Conservation (phyloP, 2,113 vertebrate genomes). For the Uria aalge region DNA sequence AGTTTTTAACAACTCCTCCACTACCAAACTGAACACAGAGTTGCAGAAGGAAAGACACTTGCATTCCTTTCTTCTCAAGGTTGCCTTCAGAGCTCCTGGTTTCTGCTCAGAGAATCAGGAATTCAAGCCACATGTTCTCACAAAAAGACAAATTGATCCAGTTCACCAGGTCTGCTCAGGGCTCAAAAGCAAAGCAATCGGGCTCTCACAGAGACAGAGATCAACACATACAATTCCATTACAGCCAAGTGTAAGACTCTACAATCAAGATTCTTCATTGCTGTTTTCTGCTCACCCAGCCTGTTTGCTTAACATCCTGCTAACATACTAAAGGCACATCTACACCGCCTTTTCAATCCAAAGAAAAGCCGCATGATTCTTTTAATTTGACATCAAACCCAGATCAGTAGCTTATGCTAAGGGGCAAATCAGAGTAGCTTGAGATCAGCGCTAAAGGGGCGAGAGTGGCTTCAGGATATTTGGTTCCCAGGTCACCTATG, state of each 20-base stretch:
- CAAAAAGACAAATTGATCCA: not conserved
- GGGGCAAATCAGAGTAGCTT: not conserved
- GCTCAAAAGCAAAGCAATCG: not conserved
- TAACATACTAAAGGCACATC: not conserved
- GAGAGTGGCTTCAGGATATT: not conserved
- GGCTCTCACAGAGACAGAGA: not conserved
- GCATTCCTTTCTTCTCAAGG: not conserved
- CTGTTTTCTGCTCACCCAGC: not conserved
- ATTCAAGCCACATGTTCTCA: not conserved
- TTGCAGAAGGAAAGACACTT: not conserved
- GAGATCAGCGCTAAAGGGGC: not conserved
- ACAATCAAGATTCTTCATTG: rapidly evolving
- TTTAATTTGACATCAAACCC: not conserved
- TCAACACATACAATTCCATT: not conserved
- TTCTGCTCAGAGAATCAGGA: not conserved
- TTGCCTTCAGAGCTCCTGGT: not conserved
- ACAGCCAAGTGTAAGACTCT: not conserved
- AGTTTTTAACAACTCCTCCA: not conserved
- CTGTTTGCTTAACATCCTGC: not conserved
- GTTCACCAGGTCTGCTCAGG: not conserved
- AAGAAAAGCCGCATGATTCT: not conserved
- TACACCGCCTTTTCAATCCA: not conserved
- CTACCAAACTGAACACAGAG: not conserved
- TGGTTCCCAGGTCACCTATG: not conserved
- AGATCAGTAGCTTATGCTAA: not conserved